A percentile compares a stretch with the other conserved stretches of the same genome.
phyloP scores from a whole-genome alignment of 2,797 vertebrate genomes.

The Picus viridis region DNA sequence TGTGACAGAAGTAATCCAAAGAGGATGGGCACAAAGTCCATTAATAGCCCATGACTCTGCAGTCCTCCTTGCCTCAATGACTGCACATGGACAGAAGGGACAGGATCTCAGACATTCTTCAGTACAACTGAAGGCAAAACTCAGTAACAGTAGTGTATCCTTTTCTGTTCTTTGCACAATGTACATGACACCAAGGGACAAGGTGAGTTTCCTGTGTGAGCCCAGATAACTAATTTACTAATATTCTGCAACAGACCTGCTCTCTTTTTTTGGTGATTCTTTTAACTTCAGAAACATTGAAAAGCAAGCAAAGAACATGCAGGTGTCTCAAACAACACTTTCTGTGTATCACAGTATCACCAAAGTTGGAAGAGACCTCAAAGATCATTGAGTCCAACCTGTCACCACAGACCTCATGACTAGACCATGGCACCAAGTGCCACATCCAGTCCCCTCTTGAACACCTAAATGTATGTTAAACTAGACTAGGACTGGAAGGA shows the following conservation, averaged over 20 bases:
- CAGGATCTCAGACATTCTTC: neutral
- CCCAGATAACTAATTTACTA: neutral
- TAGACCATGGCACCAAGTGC: too few species aligned
- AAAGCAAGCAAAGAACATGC: neutral
- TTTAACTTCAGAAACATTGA: neutral
- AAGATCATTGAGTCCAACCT: too few species aligned
- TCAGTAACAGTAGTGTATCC: neutral
- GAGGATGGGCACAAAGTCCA: constrained; percentile 5
- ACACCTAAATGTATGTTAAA: neutral
- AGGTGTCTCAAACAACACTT: neutral
- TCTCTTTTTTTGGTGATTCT: neutral
- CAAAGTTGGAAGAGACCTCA: too few species aligned
- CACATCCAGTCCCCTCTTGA: too few species aligned
- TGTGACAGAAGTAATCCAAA: neutral
- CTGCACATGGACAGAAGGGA: neutral
- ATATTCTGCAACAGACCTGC: neutral
- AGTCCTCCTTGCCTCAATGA: constrained; percentile 13
- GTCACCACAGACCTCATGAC: too few species aligned
- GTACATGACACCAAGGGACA: neutral
- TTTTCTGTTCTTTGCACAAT: neutral
- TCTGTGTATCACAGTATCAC: neutral
- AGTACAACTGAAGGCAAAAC: neutral
- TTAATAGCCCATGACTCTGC: constrained; percentile 37
- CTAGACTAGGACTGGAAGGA: neutral
- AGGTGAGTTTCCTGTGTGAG: neutral